phyloP scores from a whole-genome alignment of 2,888 invertebrate genomes.

The Apocheima hispidaria region DNA sequence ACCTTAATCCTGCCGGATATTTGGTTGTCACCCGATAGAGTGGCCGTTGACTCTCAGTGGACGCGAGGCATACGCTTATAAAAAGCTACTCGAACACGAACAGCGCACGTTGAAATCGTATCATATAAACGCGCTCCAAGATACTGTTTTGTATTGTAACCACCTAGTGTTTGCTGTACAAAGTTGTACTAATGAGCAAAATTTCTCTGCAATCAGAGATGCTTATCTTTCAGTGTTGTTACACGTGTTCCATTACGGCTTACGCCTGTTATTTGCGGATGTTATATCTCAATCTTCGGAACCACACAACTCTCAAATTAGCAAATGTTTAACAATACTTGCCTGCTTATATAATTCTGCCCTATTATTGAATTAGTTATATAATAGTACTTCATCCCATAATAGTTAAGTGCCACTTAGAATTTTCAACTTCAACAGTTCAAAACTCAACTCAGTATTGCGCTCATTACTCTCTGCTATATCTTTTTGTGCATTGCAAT shows the following conservation, averaged over 20 bases:
- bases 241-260: conserved; percentile 20
- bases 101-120: no score
- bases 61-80: no score
- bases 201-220: conserved; percentile 33
- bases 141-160: conserved; percentile 10
- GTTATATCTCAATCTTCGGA: conserved; percentile 22
- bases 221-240: conserved; percentile 32
- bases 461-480: no score
- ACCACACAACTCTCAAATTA: conserved; percentile 13
- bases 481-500: no score
- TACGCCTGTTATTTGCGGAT: conserved; percentile 19
- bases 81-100: no score
- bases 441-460: no score
- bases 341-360: not conserved
- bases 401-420: no score
- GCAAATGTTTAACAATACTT: conserved; percentile 5
- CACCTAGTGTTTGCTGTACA: conserved; percentile 22
- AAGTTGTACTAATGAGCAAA: conserved; percentile 35
- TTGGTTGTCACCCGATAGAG: no score
- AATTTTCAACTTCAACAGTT: no score
- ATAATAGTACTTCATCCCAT: not conserved
- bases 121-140: no score
- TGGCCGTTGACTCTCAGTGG: no score
- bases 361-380: not conserved
- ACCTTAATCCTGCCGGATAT: no score